Conservation (phyloP, 1,140 invertebrate species). For the Drosophila repletoides region DNA sequence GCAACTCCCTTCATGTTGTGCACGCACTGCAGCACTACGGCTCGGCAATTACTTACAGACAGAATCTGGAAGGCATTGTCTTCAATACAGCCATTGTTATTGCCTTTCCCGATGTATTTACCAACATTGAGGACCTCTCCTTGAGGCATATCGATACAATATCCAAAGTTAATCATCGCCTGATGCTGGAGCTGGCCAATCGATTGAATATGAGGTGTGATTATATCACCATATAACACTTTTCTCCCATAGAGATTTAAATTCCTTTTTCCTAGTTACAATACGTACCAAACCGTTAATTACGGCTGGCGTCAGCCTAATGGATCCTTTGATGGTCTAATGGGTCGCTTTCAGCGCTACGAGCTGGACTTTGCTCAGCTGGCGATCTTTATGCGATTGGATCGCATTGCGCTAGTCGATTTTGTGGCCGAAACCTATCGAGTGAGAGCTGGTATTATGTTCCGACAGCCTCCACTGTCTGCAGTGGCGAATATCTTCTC, state of each 20-base stretch:
- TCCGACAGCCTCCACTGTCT: conserved; percentile 86
- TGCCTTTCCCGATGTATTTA: conserved; percentile 81
- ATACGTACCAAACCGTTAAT: conserved; percentile 83
- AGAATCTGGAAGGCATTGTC: conserved; percentile 71
- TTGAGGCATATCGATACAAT: conserved; percentile 83
- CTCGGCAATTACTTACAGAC: conserved; percentile 65
- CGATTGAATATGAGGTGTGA: conserved; percentile 83
- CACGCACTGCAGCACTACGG: conserved; percentile 57
- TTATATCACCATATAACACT: background rate
- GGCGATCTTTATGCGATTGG: conserved; percentile 84
- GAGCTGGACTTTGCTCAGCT: conserved; percentile 83
- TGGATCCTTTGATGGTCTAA: conserved; percentile 84
- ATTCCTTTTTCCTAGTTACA: conserved; percentile 72
- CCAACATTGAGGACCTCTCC: conserved; percentile 80
- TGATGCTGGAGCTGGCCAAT: conserved; percentile 82
- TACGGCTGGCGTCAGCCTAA: conserved; percentile 84
- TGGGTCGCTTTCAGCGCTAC: conserved; percentile 83
- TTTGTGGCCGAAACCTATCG: conserved; percentile 84
- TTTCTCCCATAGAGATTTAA: background rate
- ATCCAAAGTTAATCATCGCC: conserved; percentile 83
- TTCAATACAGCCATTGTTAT: conserved; percentile 73
- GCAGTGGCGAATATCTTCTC: conserved; percentile 86
- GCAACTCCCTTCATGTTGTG: conserved; percentile 31
- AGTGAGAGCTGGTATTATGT: conserved; percentile 84
- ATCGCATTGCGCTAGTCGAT: conserved; percentile 83